These are phyloP conservation scores for Scomber scombrus DNA, from an alignment of 2,113 vertebrate genomes.

Conservation along the genomic window DNA sequence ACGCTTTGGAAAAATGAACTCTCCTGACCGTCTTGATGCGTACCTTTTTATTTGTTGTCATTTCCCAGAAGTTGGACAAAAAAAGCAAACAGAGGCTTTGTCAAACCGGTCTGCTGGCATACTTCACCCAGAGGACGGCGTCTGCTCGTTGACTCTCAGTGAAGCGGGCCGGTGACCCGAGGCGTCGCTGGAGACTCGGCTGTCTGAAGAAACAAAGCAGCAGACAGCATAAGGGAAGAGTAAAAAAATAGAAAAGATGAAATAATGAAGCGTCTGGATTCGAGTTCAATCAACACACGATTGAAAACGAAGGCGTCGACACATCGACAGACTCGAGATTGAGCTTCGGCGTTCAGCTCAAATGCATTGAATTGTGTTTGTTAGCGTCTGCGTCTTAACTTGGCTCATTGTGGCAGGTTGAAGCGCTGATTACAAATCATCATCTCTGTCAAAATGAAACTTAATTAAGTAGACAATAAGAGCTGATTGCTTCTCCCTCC, in stretches of 20 bases:
- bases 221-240: neutral
- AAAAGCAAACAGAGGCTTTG: slow-evolving; percentile 6
- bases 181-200: neutral
- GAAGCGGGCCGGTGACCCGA: neutral
- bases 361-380: slow-evolving; percentile 3
- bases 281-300: slow-evolving; percentile 3
- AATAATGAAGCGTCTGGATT: neutral
- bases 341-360: neutral
- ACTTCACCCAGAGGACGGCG: neutral
- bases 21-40: neutral
- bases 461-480: slow-evolving; percentile 76
- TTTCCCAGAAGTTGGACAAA: slow-evolving; percentile 15
- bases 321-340: neutral
- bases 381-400: slow-evolving; percentile 18
- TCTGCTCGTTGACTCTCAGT: neutral
- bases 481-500: slow-evolving; percentile 72
- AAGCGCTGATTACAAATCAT: slow-evolving; percentile 67
- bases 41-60: neutral
- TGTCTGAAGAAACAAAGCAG: slow-evolving; percentile 15
- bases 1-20: neutral
- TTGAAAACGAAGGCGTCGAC: neutral
- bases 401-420: slow-evolving; percentile 40
- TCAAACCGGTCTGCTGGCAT: slow-evolving; percentile 12
- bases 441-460: slow-evolving; percentile 67
- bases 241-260: neutral